These are phyloP conservation scores for Phylloscopus trochilus DNA, from an alignment of 2,113 vertebrate species.

Conservation along the genomic window DNA sequence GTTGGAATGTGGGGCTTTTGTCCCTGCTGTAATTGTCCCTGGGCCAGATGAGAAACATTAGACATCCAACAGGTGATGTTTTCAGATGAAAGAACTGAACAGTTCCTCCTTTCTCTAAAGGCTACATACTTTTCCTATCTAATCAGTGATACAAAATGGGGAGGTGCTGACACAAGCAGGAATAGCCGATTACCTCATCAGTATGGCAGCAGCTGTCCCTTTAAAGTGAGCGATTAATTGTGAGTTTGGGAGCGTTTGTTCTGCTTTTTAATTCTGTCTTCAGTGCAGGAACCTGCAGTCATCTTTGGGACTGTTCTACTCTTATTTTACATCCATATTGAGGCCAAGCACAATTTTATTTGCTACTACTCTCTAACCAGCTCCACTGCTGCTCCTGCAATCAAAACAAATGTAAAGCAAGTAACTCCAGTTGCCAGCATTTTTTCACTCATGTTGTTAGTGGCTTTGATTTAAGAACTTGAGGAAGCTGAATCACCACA, in stretches of 20 bases:
- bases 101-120: slow-evolving; percentile 47
- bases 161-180: slow-evolving; percentile 54
- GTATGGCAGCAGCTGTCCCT: slow-evolving; percentile 24
- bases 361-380: not conserved
- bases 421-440: not conserved
- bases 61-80: slow-evolving; percentile 48
- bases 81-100: not conserved
- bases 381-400: not conserved
- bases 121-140: slow-evolving; percentile 51
- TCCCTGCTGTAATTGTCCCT: slow-evolving; percentile 12
- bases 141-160: slow-evolving; percentile 36
- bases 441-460: not conserved
- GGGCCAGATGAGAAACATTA: slow-evolving; percentile 25
- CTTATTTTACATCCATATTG: not conserved
- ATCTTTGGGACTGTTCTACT: not conserved
- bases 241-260: not conserved
- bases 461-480: not conserved
- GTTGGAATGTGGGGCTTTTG: slow-evolving; percentile 41
- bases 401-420: not conserved
- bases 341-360: not conserved
- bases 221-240: not conserved
- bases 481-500: not conserved
- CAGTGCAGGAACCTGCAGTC: not conserved
- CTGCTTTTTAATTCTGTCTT: not conserved
- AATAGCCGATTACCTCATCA: slow-evolving; percentile 42